phyloP scores from a whole-genome alignment of 1,140 invertebrate genomes.

The Danaus melanippus region DNA sequence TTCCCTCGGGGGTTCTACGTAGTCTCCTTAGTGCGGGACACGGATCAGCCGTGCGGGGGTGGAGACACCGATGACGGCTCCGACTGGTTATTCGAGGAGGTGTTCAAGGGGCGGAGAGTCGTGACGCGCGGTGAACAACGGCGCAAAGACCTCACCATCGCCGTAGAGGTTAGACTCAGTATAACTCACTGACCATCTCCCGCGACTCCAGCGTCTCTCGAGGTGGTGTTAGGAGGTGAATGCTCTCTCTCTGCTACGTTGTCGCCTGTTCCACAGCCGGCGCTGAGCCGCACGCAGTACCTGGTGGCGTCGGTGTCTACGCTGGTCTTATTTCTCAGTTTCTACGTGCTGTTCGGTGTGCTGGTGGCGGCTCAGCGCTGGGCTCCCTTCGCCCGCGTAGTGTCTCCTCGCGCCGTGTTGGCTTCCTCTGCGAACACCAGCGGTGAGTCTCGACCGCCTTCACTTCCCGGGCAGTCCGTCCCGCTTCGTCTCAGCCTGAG shows the following conservation, averaged over 20 bases:
- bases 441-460: neutral
- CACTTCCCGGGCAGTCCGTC: neutral
- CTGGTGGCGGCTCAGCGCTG: conserved; percentile 49
- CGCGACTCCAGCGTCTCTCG: too few relatives aligned
- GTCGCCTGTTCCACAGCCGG: conserved; percentile 24
- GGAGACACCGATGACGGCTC: conserved; percentile 12
- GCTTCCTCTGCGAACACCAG: conserved; percentile 13
- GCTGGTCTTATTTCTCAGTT: conserved; percentile 38
- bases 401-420: conserved; percentile 41
- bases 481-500: conserved; percentile 1
- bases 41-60: conserved; percentile 29
- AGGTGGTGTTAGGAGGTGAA: too few relatives aligned
- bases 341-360: conserved; percentile 43
- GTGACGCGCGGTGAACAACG: conserved; percentile 1
- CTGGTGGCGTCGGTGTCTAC: conserved; percentile 31
- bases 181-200: neutral
- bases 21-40: conserved; percentile 27
- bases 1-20: conserved; percentile 52
- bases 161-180: conserved; percentile 26
- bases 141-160: conserved; percentile 29
- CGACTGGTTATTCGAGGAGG: conserved; percentile 44
- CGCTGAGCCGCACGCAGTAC: conserved; percentile 46
- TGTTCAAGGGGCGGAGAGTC: conserved; percentile 8
- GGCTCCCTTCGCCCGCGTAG: conserved; percentile 29
- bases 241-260: neutral